Base-by-base conservation (phyloP, 2,113 vertebrate species). In the Lagopus leucura region DNA sequence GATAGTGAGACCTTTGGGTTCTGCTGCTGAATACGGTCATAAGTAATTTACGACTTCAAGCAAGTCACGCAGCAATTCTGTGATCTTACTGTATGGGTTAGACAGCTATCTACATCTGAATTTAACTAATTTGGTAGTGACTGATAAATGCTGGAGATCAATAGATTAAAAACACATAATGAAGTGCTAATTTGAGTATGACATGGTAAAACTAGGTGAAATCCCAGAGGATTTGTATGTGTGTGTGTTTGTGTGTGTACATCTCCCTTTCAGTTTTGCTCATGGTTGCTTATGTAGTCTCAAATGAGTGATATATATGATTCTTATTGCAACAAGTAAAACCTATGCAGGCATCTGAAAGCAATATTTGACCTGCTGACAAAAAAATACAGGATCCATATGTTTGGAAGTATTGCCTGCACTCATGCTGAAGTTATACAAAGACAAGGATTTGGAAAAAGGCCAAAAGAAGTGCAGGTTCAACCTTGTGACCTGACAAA, bases 361-460 rank as follows among this genome's bases (percentile, higher is more conserved):
- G 45, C 76, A 92, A n/a, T 94, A 82, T 58, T 70, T 93, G 84
- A 94, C 55, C 64, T 82, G 55, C 42, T 89, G 92, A 92, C 84
- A 86, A 72, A 75, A 65, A 93, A 60, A 82, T 54, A 91, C 54
- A 89, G 75, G 71, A 73, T 87, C 78, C 89, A 80, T 89, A 73
- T 30, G 13, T 28, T 60, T 91, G 55, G 47, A 81, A 88, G 17
- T 71, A 73, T 80, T 87, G 78, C 55, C 71, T 88, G 75, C 50
- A 2, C 22, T 86, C 5, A 2, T 82, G 36, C 60, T 88, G 85
- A 74, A 82, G 50, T n/a, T 86, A 27, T 73, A 48, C 78, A 89
- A 92, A 93, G 85, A 66, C 63, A 58, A 85, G 55, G 71, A 64
- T 80, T 83, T 92, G 91, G 79, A 86, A 83, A 22, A 45, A 32